These are phyloP conservation scores for Cordilura impudica DNA, from an alignment of 2,888 invertebrate genomes.

Conservation along the genomic window DNA sequence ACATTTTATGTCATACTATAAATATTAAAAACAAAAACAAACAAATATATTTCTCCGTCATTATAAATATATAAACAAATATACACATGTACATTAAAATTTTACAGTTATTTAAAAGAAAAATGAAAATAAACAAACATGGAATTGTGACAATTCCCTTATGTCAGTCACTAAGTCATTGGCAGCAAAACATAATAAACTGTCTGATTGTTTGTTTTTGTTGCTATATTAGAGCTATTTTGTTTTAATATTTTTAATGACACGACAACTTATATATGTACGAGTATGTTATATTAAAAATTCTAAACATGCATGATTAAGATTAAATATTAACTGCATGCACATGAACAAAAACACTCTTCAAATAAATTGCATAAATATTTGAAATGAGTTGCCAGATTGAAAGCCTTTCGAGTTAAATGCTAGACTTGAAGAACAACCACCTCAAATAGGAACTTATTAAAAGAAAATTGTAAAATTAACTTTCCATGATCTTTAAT, in stretches of 20 bases:
- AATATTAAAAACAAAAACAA: slow-evolving; percentile 18
- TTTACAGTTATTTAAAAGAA: slow-evolving; percentile 28
- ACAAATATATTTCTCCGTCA: neutral
- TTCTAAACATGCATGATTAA: slow-evolving; percentile 57
- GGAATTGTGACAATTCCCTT: slow-evolving; percentile 68
- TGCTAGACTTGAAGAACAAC: too few species aligned
- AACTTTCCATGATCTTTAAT: too few species aligned
- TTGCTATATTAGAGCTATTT: neutral
- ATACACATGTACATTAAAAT: neutral
- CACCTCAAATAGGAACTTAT: too few species aligned
- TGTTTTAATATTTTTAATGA: slow-evolving; percentile 29
- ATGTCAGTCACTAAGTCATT: slow-evolving; percentile 73
- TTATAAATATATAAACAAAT: neutral
- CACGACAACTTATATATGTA: slow-evolving; percentile 34
- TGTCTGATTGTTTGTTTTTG: neutral
- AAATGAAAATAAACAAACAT: slow-evolving; percentile 10
- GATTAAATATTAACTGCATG: slow-evolving; percentile 45
- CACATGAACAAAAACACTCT: neutral
- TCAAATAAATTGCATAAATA: slow-evolving; percentile 38
- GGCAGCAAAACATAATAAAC: slow-evolving; percentile 23
- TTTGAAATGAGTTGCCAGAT: neutral
- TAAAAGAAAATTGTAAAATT: too few species aligned
- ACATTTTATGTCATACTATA: slow-evolving; percentile 5
- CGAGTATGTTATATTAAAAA: slow-evolving; percentile 42
- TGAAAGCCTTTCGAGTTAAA: too few species aligned